These are phyloP conservation scores for Forbesichthys papilliferus DNA, from an alignment of 2,113 vertebrate species.

Conservation along the genomic window DNA sequence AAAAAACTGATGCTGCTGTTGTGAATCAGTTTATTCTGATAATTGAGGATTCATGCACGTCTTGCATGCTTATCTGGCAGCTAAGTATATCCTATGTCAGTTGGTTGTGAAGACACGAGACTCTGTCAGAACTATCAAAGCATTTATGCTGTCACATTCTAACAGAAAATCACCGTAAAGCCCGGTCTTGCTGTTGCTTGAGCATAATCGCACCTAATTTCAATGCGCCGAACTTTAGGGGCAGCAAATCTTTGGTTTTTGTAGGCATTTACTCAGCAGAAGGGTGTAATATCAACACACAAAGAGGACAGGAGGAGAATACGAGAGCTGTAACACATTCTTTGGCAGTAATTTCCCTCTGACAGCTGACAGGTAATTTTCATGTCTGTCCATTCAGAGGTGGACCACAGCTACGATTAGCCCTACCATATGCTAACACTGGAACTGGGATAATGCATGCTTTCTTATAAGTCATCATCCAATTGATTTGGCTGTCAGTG, in stretches of 20 bases:
- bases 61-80: constrained; percentile 45
- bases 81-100: constrained; percentile 59
- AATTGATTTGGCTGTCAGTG: constrained; percentile 39
- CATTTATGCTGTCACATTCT: constrained; percentile 69
- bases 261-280: constrained; percentile 49
- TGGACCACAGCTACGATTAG: constrained; percentile 60
- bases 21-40: constrained; percentile 47
- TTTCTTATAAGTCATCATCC: constrained; percentile 37
- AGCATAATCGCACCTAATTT: constrained; percentile 62
- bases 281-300: constrained; percentile 59
- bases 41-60: constrained; percentile 53
- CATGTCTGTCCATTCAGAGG: constrained; percentile 53
- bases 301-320: constrained; percentile 34
- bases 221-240: constrained; percentile 20
- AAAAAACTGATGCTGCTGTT: constrained; percentile 37
- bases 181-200: constrained; percentile 24
- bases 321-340: constrained; percentile 42
- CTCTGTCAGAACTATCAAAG: constrained; percentile 59
- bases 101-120: constrained; percentile 38
- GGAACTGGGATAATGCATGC: constrained; percentile 48
- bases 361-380: constrained; percentile 69
- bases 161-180: constrained; percentile 49
- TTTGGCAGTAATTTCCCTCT: constrained; percentile 53
- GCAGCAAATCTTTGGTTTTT: constrained; percentile 12
- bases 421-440: constrained; percentile 18